These are phyloP conservation scores for Neodiprion pinetum DNA, from an alignment of 1,140 invertebrate species.

Conservation along the genomic window DNA sequence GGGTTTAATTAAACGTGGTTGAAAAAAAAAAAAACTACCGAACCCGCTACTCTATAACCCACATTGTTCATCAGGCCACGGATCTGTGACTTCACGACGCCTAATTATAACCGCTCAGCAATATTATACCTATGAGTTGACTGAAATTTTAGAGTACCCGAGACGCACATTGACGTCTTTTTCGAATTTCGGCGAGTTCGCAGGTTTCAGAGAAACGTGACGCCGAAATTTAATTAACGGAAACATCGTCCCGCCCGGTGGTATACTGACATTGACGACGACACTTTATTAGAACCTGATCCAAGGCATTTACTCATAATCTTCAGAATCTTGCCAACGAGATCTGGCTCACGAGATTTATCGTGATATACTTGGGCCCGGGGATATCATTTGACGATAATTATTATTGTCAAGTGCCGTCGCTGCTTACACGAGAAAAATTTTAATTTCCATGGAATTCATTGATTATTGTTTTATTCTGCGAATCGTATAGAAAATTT, in stretches of 20 bases:
- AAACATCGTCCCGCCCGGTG: background rate
- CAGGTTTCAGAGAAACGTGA: background rate
- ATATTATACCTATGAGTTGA: too few relatives aligned
- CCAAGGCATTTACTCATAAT: too few relatives aligned
- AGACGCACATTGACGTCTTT: background rate
- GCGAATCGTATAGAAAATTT: too few relatives aligned
- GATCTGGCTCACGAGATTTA: too few relatives aligned
- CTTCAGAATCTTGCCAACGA: too few relatives aligned
- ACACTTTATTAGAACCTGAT: background rate
- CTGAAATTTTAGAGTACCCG: background rate
- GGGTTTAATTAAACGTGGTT: slow-evolving; percentile 25
- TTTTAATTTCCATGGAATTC: too few relatives aligned
- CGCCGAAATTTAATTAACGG: background rate
- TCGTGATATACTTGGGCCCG: too few relatives aligned
- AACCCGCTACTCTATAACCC: background rate
- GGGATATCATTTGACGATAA: too few relatives aligned
- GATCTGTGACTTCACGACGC: background rate
- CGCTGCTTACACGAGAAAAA: too few relatives aligned
- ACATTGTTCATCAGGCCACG: slow-evolving; percentile 9
- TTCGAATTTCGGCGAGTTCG: background rate
- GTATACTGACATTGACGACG: too few relatives aligned
- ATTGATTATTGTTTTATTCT: too few relatives aligned
- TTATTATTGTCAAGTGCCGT: too few relatives aligned
- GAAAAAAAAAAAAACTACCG: slow-evolving; percentile 15
- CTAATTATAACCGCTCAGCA: background rate